phyloP scores from a whole-genome alignment of 2,888 invertebrate genomes.

The Prenolepis imparis region DNA sequence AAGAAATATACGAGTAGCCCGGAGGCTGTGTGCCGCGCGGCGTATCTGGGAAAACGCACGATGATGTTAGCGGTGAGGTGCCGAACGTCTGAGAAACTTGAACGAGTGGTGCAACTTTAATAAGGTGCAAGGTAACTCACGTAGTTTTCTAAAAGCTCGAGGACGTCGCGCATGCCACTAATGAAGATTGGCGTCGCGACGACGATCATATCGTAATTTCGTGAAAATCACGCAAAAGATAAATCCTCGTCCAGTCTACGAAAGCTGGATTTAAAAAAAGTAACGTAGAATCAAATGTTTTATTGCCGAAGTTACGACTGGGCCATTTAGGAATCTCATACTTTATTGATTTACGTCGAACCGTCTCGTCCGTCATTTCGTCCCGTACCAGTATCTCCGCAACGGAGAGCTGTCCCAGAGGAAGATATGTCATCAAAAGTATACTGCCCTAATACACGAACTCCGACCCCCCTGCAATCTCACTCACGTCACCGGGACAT shows the following conservation, averaged over 20 bases:
- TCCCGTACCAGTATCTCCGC: slow-evolving; percentile 57
- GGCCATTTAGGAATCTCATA: slow-evolving; percentile 48
- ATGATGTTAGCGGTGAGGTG: slow-evolving; percentile 17
- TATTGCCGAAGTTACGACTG: slow-evolving; percentile 51
- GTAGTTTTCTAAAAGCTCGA: neutral
- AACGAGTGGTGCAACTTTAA: slow-evolving; percentile 26
- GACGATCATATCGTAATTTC: neutral
- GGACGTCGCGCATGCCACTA: neutral
- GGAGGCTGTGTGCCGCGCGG: neutral
- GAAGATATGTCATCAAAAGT: slow-evolving; percentile 71
- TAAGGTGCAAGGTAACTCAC: slow-evolving; percentile 18
- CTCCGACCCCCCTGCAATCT: slow-evolving; percentile 65
- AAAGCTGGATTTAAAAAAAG: neutral
- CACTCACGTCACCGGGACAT: slow-evolving; percentile 63
- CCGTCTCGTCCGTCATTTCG: slow-evolving; percentile 58
- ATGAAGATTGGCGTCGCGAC: neutral
- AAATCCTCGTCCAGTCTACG: neutral
- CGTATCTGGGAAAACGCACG: neutral
- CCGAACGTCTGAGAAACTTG: slow-evolving; percentile 33
- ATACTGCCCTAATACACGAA: slow-evolving; percentile 69
- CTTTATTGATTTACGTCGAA: slow-evolving; percentile 70
- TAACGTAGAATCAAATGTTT: neutral
- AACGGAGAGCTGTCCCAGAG: slow-evolving; percentile 49
- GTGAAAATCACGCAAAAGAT: neutral
- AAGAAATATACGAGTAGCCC: slow-evolving; percentile 50